A percentile compares a stretch with the other conserved stretches of the same genome.
These are phyloP conservation scores for Plebejus argus DNA, from an alignment of 2,888 invertebrate species.

Conservation along the genomic window DNA sequence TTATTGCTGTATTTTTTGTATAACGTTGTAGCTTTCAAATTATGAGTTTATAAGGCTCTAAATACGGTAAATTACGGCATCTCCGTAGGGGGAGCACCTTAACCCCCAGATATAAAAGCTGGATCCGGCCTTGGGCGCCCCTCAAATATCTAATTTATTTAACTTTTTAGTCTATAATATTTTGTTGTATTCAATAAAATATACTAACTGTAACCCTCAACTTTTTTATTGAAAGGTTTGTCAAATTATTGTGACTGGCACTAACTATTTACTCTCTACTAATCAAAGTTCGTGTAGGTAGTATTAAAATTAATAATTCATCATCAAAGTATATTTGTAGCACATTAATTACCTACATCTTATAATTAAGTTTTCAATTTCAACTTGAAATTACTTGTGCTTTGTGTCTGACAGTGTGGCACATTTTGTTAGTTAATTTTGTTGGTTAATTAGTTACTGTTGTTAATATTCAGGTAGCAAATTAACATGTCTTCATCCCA, in stretches of 20 bases:
- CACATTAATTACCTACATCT: conserved; percentile 18
- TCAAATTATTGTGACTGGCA: background rate
- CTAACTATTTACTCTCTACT: background rate
- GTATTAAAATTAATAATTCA: conserved; percentile 20
- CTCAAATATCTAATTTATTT: too few relatives aligned
- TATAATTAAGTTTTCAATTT: conserved; percentile 24
- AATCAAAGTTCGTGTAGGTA: background rate
- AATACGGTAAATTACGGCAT: too few relatives aligned
- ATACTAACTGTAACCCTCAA: too few relatives aligned
- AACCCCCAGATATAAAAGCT: too few relatives aligned
- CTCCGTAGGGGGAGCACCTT: too few relatives aligned
- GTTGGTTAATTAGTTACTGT: conserved; percentile 4
- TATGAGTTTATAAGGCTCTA: too few relatives aligned
- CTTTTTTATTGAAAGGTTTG: too few relatives aligned
- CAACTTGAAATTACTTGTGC: conserved; percentile 14
- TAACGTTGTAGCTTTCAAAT: too few relatives aligned
- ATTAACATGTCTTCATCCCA: background rate
- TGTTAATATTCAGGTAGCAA: background rate
- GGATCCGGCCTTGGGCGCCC: too few relatives aligned
- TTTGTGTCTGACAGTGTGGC: conserved; percentile 2
- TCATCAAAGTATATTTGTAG: conserved; percentile 7
- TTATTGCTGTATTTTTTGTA: too few relatives aligned
- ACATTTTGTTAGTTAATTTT: background rate
- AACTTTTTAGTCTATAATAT: too few relatives aligned
- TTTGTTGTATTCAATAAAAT: too few relatives aligned